Base-by-base conservation (phyloP, 1,140 invertebrate genomes). In the Diorhabda carinulata region DNA sequence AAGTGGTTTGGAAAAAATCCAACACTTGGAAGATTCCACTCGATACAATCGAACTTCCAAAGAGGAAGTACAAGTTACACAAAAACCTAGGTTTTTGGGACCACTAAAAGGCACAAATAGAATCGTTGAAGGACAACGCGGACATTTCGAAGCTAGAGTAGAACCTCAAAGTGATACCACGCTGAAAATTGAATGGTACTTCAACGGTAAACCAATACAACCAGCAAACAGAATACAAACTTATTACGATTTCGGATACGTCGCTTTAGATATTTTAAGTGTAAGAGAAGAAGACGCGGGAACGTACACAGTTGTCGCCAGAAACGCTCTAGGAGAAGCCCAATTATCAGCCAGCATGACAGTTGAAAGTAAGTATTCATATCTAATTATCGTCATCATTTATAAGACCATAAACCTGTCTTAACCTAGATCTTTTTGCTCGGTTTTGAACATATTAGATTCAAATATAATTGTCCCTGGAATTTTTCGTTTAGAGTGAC, bases 241-340 rank as follows among this genome's bases (percentile, higher is more conserved):
- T 5, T 94, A 95, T 80, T 91, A 97, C 76, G 95, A 98, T 81
- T 98, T 98, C 83, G 95, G 96, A 67, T 97, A 97, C 77, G 95
- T 98, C 5, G 92, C 95, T 58, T 86, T 98, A 70, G 96, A 98
- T 78, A 96, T 98, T 74, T 84, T 94, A 66, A 93, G 91, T 80
- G 94, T 97, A 5, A 84, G 92, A 52, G 86, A 89, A 43, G 92
- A 95, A 79, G 94, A 97, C 82, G 87, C 91, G 74, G 94, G 94
- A 56, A 89, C 90, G 4, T 96, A 96, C 78, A 93, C 92, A 1
- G 92, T 96, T 45, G 89, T 95, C 47, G 94, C 94, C n/a, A 89
- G 90, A 78, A 97, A 97, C 80, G 88, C 90, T 71, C 81, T 92
- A 67, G 94, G 95, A 73, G 92, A 95, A 85, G 93, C 92, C 64